Evolutionary conservation across 2,888 invertebrate species (phyloP).

Genomic region (Cerastis rubricosa): DNA sequence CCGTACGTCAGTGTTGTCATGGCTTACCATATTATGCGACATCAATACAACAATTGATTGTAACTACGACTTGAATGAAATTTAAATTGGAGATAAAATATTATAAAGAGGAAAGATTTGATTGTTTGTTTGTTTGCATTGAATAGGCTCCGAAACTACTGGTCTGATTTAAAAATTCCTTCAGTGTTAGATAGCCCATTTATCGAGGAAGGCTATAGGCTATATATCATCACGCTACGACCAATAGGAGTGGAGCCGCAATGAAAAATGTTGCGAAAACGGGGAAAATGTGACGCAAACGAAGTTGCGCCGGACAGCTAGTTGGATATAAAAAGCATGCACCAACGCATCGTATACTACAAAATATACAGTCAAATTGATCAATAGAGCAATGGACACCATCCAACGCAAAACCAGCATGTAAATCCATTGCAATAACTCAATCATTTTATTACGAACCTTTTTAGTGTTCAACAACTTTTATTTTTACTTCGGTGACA

Average conservation of each 20-base stretch:
- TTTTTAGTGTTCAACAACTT: constrained; percentile 24
- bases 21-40: neutral
- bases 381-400: neutral
- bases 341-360: neutral
- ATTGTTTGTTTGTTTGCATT: no score
- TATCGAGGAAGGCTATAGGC: no score
- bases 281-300: no score
- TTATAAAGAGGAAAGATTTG: no score
- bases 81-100: neutral
- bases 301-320: no score
- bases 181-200: no score
- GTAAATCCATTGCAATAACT: constrained; percentile 21
- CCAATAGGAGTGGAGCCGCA: no score
- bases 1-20: no score
- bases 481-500: constrained; percentile 49
- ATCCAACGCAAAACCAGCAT: neutral
- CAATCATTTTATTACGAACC: constrained; percentile 35
- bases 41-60: neutral
- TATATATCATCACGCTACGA: no score
- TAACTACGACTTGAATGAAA: neutral
- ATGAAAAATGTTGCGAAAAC: no score
- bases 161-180: no score
- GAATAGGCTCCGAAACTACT: no score
- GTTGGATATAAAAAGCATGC: neutral
- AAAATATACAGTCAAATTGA: neutral